Conservation (phyloP, 2,797 vertebrate genomes). For the Rhyacichthys aspro region DNA sequence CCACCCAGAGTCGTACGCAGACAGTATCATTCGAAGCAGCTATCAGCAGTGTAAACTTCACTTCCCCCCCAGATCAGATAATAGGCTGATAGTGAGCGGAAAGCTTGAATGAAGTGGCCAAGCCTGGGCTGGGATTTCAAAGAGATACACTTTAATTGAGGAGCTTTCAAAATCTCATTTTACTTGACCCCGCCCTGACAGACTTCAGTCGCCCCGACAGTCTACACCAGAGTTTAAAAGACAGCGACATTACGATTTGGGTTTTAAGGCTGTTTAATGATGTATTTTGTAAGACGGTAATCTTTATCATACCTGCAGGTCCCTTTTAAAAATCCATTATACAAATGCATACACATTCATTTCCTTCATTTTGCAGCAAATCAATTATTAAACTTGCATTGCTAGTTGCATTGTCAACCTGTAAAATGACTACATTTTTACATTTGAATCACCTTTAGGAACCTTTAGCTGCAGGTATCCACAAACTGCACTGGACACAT, state of each 20-base stretch:
- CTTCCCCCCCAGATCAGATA: slow-evolving; percentile 80
- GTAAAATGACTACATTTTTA: too few species aligned
- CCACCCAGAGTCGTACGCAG: slow-evolving; percentile 63
- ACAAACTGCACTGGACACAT: too few species aligned
- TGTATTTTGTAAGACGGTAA: too few species aligned
- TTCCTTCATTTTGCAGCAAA: too few species aligned
- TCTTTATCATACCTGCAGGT: too few species aligned
- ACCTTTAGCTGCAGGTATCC: too few species aligned
- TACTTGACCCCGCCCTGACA: slow-evolving; percentile 35
- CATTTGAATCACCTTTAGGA: too few species aligned
- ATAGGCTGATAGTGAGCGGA: slow-evolving; percentile 66
- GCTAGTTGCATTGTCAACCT: too few species aligned
- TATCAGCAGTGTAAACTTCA: slow-evolving; percentile 78
- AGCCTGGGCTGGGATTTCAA: slow-evolving; percentile 71
- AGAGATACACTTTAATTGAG: slow-evolving; percentile 64
- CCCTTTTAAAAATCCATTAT: too few species aligned
- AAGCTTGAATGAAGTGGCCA: slow-evolving; percentile 78
- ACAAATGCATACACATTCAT: too few species aligned
- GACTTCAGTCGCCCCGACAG: slow-evolving; percentile 19
- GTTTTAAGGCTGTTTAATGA: too few species aligned
- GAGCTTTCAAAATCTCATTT: slow-evolving; percentile 48
- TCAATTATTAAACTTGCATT: too few species aligned
- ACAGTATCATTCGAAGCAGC: slow-evolving; percentile 67
- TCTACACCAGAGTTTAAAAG: slow-evolving; percentile 24
- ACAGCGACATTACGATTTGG: background rate